A percentile compares a stretch with the other conserved stretches of the same genome.
phyloP scores from a whole-genome alignment of 2,888 invertebrate genomes.

The Mayetiola destructor region DNA sequence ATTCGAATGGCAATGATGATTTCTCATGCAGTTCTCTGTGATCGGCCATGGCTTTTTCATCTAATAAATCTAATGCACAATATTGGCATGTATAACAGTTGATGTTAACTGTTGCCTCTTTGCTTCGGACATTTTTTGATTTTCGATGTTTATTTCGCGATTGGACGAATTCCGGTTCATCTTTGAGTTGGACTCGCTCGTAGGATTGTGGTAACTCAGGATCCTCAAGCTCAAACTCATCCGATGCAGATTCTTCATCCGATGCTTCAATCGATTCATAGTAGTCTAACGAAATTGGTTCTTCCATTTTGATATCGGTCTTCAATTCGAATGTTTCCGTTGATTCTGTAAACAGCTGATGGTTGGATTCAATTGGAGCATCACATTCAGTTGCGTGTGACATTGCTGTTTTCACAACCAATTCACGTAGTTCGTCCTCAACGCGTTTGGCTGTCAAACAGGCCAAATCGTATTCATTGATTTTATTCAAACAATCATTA shows the following conservation, averaged over 20 bases:
- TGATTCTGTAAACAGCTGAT: neutral
- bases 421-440: neutral
- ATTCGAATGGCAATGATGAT: neutral
- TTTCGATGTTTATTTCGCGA: neutral
- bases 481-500: slow-evolving; percentile 7
- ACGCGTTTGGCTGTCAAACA: neutral
- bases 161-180: neutral
- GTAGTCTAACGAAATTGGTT: neutral
- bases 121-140: neutral
- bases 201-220: no score
- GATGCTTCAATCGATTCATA: neutral
- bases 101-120: neutral
- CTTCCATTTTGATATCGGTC: neutral
- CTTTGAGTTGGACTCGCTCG: no score
- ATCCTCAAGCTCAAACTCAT: neutral
- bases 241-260: neutral
- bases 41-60: neutral
- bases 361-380: neutral
- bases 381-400: neutral
- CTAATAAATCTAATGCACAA: neutral
- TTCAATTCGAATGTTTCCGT: neutral
- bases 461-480: slow-evolving; percentile 14
- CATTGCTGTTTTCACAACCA: neutral
- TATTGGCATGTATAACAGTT: no score
- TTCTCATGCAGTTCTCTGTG: neutral